Conservation (phyloP, 1,140 invertebrate species). For the Neuroterus valhalla region DNA sequence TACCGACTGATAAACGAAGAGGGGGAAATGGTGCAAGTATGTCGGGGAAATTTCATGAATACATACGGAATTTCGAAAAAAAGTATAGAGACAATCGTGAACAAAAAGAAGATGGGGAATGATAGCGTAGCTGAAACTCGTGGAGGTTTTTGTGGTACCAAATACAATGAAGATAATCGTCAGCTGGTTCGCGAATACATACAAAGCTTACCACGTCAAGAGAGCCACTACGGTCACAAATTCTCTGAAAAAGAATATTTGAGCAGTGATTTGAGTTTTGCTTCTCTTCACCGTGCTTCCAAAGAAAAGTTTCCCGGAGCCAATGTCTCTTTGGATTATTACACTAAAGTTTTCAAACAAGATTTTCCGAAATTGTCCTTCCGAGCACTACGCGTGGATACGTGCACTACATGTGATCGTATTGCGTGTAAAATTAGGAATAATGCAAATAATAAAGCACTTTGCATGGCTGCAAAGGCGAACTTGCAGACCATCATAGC, state of each 20-base stretch:
- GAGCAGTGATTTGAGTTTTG: slow-evolving; percentile 8
- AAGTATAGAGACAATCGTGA: slow-evolving; percentile 16
- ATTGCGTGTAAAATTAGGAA: neutral
- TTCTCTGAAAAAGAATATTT: slow-evolving; percentile 10
- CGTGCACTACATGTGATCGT: neutral
- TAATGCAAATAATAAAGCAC: neutral
- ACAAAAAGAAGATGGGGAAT: slow-evolving; percentile 17
- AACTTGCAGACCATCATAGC: slow-evolving; percentile 5
- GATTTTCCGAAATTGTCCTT: neutral
- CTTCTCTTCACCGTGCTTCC: neutral
- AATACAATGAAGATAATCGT: neutral
- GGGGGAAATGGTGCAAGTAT: slow-evolving; percentile 20
- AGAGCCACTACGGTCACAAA: neutral
- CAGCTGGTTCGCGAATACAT: neutral
- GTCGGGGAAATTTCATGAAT: slow-evolving; percentile 10
- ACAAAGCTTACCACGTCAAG: neutral
- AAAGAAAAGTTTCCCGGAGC: neutral
- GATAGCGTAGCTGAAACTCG: neutral
- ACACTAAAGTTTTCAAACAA: neutral
- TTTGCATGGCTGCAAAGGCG: slow-evolving; percentile 14
- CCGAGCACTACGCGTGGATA: neutral
- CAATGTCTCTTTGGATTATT: neutral
- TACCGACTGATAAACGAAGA: neutral
- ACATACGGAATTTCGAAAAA: slow-evolving; percentile 4
- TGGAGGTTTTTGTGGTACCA: slow-evolving; percentile 4